Percentiles rank a stretch among this genome's conserved stretches.
These are phyloP conservation scores for Gymnocypris eckloni DNA, from an alignment of 2,797 vertebrate species.

Conservation along the genomic window DNA sequence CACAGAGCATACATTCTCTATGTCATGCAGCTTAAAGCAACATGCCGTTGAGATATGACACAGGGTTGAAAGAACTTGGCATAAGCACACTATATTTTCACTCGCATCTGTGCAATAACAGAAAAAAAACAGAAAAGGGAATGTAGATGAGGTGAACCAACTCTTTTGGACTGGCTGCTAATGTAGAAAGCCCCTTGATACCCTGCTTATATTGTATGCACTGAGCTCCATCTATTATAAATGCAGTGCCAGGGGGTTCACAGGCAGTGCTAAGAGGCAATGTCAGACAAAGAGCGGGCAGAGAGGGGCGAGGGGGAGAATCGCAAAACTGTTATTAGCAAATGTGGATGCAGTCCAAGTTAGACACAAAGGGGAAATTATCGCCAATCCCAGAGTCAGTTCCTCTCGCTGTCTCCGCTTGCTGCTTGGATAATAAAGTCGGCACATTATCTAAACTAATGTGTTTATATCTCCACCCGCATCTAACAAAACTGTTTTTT, in stretches of 20 bases:
- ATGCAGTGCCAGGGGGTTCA: slow-evolving; percentile 72
- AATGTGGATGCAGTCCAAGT: slow-evolving; percentile 64
- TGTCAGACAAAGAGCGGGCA: slow-evolving; percentile 76
- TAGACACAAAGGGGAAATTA: slow-evolving; percentile 68
- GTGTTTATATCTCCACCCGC: slow-evolving; percentile 60
- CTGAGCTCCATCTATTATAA: slow-evolving; percentile 75
- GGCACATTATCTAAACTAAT: slow-evolving; percentile 67
- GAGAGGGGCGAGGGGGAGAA: slow-evolving; percentile 58
- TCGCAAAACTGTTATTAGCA: slow-evolving; percentile 68
- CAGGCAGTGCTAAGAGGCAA: slow-evolving; percentile 74
- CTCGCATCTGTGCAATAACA: slow-evolving; percentile 15
- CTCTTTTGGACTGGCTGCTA: slow-evolving; percentile 29
- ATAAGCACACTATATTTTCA: slow-evolving; percentile 5
- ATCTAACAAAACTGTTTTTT: slow-evolving; percentile 62
- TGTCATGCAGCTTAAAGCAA: slow-evolving; percentile 48
- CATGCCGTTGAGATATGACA: slow-evolving; percentile 15
- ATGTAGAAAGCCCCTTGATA: slow-evolving; percentile 22
- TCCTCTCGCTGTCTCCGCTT: slow-evolving; percentile 54
- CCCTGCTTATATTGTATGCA: slow-evolving; percentile 57
- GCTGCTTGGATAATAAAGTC: slow-evolving; percentile 61
- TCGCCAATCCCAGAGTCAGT: slow-evolving; percentile 65
- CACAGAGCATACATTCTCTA: slow-evolving; percentile 36
- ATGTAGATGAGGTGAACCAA: slow-evolving; percentile 1
- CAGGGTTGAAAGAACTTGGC: slow-evolving; percentile 10
- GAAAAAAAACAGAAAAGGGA: slow-evolving; percentile 9